Evolutionary conservation across 2,888 invertebrate species (phyloP).

Genomic region (Tethea ocularis): DNA sequence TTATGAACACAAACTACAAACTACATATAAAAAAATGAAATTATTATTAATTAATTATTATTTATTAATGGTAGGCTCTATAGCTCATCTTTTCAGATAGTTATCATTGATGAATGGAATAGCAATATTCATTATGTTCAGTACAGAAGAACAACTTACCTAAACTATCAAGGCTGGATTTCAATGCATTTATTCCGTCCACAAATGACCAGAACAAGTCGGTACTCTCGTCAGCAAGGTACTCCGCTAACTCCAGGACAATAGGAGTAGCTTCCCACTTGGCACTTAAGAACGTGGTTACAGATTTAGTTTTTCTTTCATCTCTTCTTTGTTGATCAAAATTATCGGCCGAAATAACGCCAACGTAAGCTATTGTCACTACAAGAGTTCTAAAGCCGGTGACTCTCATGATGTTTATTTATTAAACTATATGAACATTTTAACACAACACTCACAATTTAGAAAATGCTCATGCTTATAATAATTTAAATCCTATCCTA

Average conservation of each 20-base stretch:
- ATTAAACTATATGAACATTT: slow-evolving; percentile 34
- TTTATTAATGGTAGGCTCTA: too few relatives aligned
- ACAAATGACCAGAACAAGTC: slow-evolving; percentile 93
- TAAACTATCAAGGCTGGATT: slow-evolving; percentile 84
- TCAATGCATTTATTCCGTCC: slow-evolving; percentile 86
- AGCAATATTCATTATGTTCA: neutral
- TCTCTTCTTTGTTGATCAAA: slow-evolving; percentile 56
- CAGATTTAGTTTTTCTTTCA: slow-evolving; percentile 88
- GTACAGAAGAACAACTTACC: slow-evolving; percentile 70
- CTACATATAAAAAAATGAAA: too few relatives aligned
- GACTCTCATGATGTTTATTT: slow-evolving; percentile 53
- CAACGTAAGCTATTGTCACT: slow-evolving; percentile 53
- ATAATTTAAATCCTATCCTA: slow-evolving; percentile 4
- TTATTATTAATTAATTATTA: too few relatives aligned
- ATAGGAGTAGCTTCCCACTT: slow-evolving; percentile 98
- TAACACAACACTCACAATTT: slow-evolving; percentile 32
- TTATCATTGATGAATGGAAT: neutral
- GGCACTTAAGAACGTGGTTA: slow-evolving; percentile 94
- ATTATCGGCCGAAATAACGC: slow-evolving; percentile 52
- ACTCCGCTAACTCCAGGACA: slow-evolving; percentile 95
- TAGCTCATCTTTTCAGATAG: neutral
- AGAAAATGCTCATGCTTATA: slow-evolving; percentile 37
- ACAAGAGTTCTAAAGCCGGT: slow-evolving; percentile 63
- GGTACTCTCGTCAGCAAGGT: slow-evolving; percentile 90
- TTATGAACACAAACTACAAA: too few relatives aligned